Evolutionary conservation across 2,113 vertebrate species (phyloP).

Genomic region (Myxocyprinus asiaticus): DNA sequence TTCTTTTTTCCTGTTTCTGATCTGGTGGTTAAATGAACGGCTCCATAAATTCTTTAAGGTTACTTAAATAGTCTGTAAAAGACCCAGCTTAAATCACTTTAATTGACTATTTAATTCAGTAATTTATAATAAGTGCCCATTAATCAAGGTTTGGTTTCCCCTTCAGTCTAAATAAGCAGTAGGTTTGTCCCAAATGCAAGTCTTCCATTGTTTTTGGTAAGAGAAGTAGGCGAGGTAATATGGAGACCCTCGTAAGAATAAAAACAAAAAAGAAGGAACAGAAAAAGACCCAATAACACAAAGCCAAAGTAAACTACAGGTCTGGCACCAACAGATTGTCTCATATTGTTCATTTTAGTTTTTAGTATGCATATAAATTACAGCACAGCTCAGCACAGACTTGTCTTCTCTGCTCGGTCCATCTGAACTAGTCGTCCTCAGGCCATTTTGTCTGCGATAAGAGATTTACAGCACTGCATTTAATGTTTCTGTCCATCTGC

Average conservation of each 20-base stretch:
- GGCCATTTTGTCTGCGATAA: slow-evolving; percentile 63
- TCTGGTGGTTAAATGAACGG: slow-evolving; percentile 43
- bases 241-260: slow-evolving; percentile 62
- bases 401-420: slow-evolving; percentile 54
- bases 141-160: slow-evolving; percentile 64
- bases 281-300: slow-evolving; percentile 55
- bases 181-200: slow-evolving; percentile 46
- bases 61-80: slow-evolving; percentile 22
- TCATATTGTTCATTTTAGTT: slow-evolving; percentile 67
- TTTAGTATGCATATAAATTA: slow-evolving; percentile 69
- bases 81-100: slow-evolving; percentile 40
- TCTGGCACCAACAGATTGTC: slow-evolving; percentile 61
- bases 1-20: background rate
- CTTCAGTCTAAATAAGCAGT: slow-evolving; percentile 45
- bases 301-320: slow-evolving; percentile 69
- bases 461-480: slow-evolving; percentile 70
- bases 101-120: slow-evolving; percentile 60
- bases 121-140: slow-evolving; percentile 57
- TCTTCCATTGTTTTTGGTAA: slow-evolving; percentile 58
- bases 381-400: slow-evolving; percentile 52
- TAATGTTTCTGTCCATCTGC: slow-evolving; percentile 56
- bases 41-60: slow-evolving; percentile 39
- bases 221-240: slow-evolving; percentile 44
- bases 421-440: slow-evolving; percentile 56
- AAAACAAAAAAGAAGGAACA: slow-evolving; percentile 62